Base-by-base conservation (phyloP, 2,113 vertebrate genomes). In the Calidris pugnax region DNA sequence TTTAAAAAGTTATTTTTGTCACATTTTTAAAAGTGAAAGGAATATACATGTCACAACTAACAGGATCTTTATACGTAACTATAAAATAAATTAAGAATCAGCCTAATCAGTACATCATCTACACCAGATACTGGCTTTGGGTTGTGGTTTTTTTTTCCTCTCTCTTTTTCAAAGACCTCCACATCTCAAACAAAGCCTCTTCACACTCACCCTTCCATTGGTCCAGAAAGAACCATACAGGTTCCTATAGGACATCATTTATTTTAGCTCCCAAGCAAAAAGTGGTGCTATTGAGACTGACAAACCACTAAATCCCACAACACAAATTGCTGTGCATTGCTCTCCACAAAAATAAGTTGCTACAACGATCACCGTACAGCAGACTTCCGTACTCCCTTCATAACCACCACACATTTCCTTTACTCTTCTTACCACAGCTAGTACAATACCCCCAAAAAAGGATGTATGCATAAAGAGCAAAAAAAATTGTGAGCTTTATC, bases 1-100 rank as follows among this genome's bases (percentile, higher is more conserved):
- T 90, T 18, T 19, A 33, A 47, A 19, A 35, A 51, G 87, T 45
- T 87, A 73, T 76, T 97, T 95, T 93, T 91, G 28, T 88, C 53
- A 83, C 11, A 4, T 23, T 87, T 95, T 86, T 76, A 94, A 96
- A 94, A 93, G 79, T 9, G 33, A 43, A 50, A 76, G 14, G 28
- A 69, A 66, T 30, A 27, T 27, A 41, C 8, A 43, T 5, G 20
- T 71, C 55, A 59, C 60, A 90, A 28, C 12, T 55, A 51, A 69
- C 19, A 51, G 30, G 16, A 62, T 28, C 39, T 78, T 39, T 23
- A 66, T 55, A 64, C 12, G 13, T 27, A 56, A 45, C 32, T 72
- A 48, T 10, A 64, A 67, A 81, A 56, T 14, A 84, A 88, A 63
- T 30, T 27, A 74, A 78, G 14, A 88, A 94, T 48, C 45, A 55